Evolutionary conservation across 2,113 vertebrate species (phyloP).

Genomic region (Geococcyx californianus): DNA sequence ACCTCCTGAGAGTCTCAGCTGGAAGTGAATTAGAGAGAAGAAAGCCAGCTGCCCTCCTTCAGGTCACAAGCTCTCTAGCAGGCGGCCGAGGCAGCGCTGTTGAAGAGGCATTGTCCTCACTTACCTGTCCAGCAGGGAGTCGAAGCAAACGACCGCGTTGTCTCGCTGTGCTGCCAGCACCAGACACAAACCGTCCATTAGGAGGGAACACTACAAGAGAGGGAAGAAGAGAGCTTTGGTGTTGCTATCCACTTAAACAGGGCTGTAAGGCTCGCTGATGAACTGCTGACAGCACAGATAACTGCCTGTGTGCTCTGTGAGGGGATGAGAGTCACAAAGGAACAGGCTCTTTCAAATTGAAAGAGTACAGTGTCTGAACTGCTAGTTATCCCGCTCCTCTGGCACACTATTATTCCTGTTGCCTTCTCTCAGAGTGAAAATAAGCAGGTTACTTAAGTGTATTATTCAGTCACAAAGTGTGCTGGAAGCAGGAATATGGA

Average conservation of each 20-base stretch:
- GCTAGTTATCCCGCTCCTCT: background rate
- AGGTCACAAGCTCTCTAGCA: background rate
- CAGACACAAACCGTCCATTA: conserved; percentile 60
- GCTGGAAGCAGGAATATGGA: background rate
- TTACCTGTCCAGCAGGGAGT: conserved; percentile 72
- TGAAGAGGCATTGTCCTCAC: background rate
- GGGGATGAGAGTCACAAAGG: background rate
- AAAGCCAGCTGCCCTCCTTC: background rate
- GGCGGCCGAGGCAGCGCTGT: background rate
- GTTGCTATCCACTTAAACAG: background rate
- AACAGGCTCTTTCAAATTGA: background rate
- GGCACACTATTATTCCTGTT: background rate
- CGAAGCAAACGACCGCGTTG: conserved; percentile 41
- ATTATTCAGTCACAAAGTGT: background rate
- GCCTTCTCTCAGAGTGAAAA: background rate
- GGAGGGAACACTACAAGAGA: conserved; percentile 45
- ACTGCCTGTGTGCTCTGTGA: background rate
- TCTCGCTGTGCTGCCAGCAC: conserved; percentile 70
- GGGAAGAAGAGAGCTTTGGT: background rate
- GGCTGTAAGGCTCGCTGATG: background rate
- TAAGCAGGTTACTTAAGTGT: background rate
- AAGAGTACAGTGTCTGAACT: background rate
- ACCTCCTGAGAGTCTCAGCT: background rate
- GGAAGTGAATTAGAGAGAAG: background rate
- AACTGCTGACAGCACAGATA: background rate